Evolutionary conservation across 2,797 vertebrate genomes (phyloP).

Genomic region (Cichlasoma orientale): DNA sequence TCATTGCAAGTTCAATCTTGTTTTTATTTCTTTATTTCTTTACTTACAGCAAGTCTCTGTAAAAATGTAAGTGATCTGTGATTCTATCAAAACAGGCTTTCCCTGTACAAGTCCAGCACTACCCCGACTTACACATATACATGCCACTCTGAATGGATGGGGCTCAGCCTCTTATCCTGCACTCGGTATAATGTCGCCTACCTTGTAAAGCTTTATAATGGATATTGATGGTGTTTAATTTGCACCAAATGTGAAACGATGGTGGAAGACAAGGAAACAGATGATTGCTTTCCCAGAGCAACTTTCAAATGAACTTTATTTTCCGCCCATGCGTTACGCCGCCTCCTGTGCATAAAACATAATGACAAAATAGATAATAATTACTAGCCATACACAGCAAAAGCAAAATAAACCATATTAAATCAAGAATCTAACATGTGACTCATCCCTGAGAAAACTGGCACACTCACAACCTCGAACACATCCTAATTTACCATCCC

Average conservation of each 20-base stretch:
- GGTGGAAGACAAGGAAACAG: background rate
- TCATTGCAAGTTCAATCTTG: background rate
- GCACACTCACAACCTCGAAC: conserved; percentile 76
- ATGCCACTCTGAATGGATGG: background rate
- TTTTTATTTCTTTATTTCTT: background rate
- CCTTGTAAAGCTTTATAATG: background rate
- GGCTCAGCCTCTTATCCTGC: background rate
- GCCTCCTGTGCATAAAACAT: conserved; percentile 29
- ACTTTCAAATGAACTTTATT: background rate
- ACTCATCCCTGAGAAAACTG: conserved; percentile 77
- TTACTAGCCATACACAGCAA: conserved; percentile 47
- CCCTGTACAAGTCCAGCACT: background rate
- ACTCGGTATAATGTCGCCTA: background rate
- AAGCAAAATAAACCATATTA: conserved; percentile 66
- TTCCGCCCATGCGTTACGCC: background rate
- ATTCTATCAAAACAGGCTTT: background rate
- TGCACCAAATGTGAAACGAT: background rate
- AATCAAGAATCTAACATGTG: conserved; percentile 73
- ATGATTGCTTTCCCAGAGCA: background rate
- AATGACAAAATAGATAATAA: conserved; percentile 60
- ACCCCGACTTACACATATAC: background rate
- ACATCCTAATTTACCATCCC: conserved; percentile 80
- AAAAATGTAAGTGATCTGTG: background rate
- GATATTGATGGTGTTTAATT: background rate
- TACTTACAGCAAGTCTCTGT: background rate